Evolutionary conservation across 2,113 vertebrate species (phyloP), one percentile per base, ranked within the genome.

Genomic region (Hippolais icterina): DNA sequence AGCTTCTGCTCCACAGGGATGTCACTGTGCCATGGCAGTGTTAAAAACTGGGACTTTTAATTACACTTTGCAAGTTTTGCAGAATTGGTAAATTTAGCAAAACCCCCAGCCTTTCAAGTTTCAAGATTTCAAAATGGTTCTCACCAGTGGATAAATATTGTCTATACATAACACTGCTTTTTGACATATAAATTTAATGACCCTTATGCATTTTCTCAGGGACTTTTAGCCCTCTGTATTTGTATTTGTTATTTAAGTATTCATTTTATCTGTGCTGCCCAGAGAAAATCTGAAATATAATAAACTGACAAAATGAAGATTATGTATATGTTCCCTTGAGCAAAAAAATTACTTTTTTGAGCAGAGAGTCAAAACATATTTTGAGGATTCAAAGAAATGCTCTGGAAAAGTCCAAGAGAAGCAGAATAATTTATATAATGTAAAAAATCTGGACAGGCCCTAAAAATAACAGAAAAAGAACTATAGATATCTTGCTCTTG

Each of bases 261-360:
- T 88, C 18, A n/a, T 92, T 88, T 94, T 92, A 79, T 61, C 53
- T 96, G 10, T 65, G 16, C 24, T 77, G 22, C 57, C 33, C 78
- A 90, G 59, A 85, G 28, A 96, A 97, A 91, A 93, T 70, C n/a
- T 85, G 33, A 92, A 94, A 86, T 86, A 72, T 50, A 83, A 82
- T 54, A 77, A 95, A 86, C 9, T 83, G 64, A 91, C 47, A 82
- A 95, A 81, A 90, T 77, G 10, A 94, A 93, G 68, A 50, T 60
- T 83, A 64, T 37, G n/a, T 53, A 68, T 61, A 79, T 14, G 29
- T 50, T 95, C n/a, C 64, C 7, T 6, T 20, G 23, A 79, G 28
- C 49, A 91, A 71, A 68, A 17, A 82, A 15, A 27, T 77, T 82
- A 31, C 39, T 88, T 63, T 95, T 75, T 57, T 91, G 69, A 95